Evolutionary conservation across 2,888 invertebrate genomes (phyloP).

Genomic region (Hypsopygia costalis): DNA sequence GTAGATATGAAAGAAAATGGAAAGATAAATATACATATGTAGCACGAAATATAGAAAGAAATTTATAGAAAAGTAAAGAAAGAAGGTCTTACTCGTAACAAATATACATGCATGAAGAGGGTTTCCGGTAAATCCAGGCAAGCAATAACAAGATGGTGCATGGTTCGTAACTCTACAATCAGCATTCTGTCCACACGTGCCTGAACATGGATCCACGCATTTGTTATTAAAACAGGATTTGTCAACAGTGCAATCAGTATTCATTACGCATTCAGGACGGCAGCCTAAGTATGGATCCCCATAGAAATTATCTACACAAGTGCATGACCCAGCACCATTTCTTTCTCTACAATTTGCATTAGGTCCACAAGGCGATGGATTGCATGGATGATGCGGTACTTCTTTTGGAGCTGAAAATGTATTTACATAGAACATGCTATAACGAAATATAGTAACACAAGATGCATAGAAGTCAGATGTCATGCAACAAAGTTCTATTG

Average conservation of each 20-base stretch:
- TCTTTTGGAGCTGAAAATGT: constrained; percentile 77
- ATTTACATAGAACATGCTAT: constrained; percentile 26
- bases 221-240: constrained; percentile 89
- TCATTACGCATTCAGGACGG: constrained; percentile 90
- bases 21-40: constrained; percentile 39
- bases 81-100: constrained; percentile 80
- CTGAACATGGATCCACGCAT: constrained; percentile 89
- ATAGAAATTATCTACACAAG: constrained; percentile 86
- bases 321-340: constrained; percentile 88
- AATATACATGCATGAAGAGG: constrained; percentile 84
- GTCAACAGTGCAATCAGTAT: constrained; percentile 86
- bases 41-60: constrained; percentile 36
- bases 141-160: constrained; percentile 88
- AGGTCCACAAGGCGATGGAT: constrained; percentile 89
- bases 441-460: constrained; percentile 11
- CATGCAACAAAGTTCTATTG: constrained; percentile 13
- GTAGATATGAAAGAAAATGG: constrained; percentile 41
- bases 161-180: constrained; percentile 88
- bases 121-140: constrained; percentile 86
- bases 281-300: constrained; percentile 90
- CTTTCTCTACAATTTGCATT: constrained; percentile 89
- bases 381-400: constrained; percentile 85
- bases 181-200: constrained; percentile 88
- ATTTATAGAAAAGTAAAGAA: constrained; percentile 51
- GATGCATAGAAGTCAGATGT: constrained; percentile 5